Evolutionary conservation across 2,888 invertebrate species (phyloP), one percentile per base, ranked within the genome.

Genomic region (Scaptomyza cyrtandrae): DNA sequence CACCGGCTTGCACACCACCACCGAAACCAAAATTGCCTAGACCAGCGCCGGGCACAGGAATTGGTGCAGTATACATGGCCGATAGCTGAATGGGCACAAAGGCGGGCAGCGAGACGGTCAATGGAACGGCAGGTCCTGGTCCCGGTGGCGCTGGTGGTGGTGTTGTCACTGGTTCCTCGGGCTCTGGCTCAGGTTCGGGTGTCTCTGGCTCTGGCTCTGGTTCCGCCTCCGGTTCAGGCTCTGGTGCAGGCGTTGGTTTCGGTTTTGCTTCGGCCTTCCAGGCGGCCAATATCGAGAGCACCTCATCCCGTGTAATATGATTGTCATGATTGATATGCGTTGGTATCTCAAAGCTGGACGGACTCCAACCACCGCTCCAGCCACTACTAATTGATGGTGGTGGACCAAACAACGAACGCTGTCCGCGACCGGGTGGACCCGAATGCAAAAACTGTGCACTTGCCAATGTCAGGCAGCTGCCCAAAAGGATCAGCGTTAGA

Each of bases 21-120:
- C 59, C 16, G 29, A 27, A 73, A 6, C 78, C 78, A 41, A 78
- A 60, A n/a, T 55, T 60, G 19, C 61, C 72, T 6, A 87, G 44
- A 19, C 82, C 59, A 48, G 78, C 55, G 54, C 87, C n/a, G 70
- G 76, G 37, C 6, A 78, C 59, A 0, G 79, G 71, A 6, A 56
- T 44, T 86, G 91, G 35, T 92, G 92, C 90, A 90, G 93, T 48
- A 90, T 89, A 92, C 92, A 92, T 92, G 13, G 91, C 92, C 1
- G 91, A 90, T 16, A 91, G 62, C 68, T 92, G 91, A 24, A 91
- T 91, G 54, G 91, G 91, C 27, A 91, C 92, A 63, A 91, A 89
- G 45, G 91, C 91, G 29, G 91, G 91, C 64, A 91, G 57, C 0
- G 91, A 91, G 0, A 92, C 90, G 2, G 92, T 91, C 0, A 90